phyloP scores from a whole-genome alignment of 2,797 vertebrate species.

The Lates japonicus region DNA sequence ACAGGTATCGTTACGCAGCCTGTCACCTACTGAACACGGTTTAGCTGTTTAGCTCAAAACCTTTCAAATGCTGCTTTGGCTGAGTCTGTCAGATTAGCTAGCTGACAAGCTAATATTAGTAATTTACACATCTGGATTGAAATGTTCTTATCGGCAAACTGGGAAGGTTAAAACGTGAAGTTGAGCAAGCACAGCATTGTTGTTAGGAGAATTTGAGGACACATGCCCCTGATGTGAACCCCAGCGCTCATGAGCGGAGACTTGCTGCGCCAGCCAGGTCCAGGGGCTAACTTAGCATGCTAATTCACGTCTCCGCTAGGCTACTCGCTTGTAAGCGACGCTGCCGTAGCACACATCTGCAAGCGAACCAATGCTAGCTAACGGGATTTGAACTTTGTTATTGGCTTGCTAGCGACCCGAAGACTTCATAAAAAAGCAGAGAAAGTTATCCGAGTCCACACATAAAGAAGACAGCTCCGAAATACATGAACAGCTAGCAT shows the following conservation, averaged over 20 bases:
- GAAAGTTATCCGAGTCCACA: slow-evolving; percentile 60
- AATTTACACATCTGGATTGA: slow-evolving; percentile 50
- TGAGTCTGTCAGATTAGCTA: slow-evolving; percentile 63
- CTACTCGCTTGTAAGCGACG: slow-evolving; percentile 67
- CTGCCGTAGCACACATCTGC: slow-evolving; percentile 72
- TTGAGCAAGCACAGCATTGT: slow-evolving; percentile 17
- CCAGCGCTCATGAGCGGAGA: slow-evolving; percentile 54
- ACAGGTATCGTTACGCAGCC: slow-evolving; percentile 61
- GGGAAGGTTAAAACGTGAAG: not conserved
- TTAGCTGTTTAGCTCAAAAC: slow-evolving; percentile 67
- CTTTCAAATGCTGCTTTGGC: slow-evolving; percentile 44
- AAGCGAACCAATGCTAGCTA: slow-evolving; percentile 70
- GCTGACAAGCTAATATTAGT: slow-evolving; percentile 57
- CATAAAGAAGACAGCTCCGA: slow-evolving; percentile 9
- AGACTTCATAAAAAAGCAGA: slow-evolving; percentile 49
- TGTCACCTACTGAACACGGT: slow-evolving; percentile 54
- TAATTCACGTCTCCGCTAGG: slow-evolving; percentile 74
- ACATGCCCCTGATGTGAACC: slow-evolving; percentile 77
- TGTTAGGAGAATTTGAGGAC: slow-evolving; percentile 62
- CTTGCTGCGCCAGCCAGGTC: slow-evolving; percentile 70
- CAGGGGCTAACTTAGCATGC: slow-evolving; percentile 83
- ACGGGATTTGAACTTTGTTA: slow-evolving; percentile 73
- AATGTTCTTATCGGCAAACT: not conserved
- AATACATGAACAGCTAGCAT: slow-evolving; percentile 29
- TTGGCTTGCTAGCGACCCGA: slow-evolving; percentile 46